Evolutionary conservation across 2,888 invertebrate species (phyloP), one percentile per base, ranked within the genome.

Genomic region (Lampropteryx suffumata): DNA sequence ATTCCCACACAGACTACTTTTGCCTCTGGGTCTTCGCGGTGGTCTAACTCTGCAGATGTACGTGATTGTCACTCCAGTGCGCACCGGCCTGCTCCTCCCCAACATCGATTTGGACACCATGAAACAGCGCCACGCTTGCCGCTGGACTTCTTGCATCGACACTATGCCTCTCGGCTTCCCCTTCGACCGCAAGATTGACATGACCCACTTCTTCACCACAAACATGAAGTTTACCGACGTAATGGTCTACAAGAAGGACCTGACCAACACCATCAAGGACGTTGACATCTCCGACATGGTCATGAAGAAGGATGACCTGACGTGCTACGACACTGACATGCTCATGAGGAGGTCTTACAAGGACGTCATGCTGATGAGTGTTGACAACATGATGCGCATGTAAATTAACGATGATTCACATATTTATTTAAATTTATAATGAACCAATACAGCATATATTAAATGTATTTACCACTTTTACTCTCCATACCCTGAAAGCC

Each of bases 91-190:
- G 41, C 73, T 89, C 1, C 79, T 91, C 33, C 82, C 85, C 9
- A 71, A 55, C 33, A 76, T 92, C 36, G 90, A 91, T 68, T 77
- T 87, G 59, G 82, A 77, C 59, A 74, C 82, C 51, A 86, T 86
- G 76, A 90, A 90, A 71, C 83, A 88, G 41, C 88, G 91, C 50
- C 91, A 86, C 60, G 80, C 91, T 53, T 92, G 91, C 62, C 88
- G 88, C 69, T 92, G 91, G 75, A 75, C 92, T 66, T 84, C 79
- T 5, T 90, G 88, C 57, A 79, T 93, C 58, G 95, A 95, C 79
- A 91, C 87, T 39, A 91, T 91, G 74, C 92, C 95, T 1, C 88
- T 94, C 62, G 95, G 94, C 52, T 96, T 92, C 91, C 96, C 96
- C 61, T 93, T 96, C 87, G 95, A 96, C 80, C 92, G 94, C 59